Base-by-base conservation (phyloP, 2,113 vertebrate genomes). In the Benitochromis conjunctus region DNA sequence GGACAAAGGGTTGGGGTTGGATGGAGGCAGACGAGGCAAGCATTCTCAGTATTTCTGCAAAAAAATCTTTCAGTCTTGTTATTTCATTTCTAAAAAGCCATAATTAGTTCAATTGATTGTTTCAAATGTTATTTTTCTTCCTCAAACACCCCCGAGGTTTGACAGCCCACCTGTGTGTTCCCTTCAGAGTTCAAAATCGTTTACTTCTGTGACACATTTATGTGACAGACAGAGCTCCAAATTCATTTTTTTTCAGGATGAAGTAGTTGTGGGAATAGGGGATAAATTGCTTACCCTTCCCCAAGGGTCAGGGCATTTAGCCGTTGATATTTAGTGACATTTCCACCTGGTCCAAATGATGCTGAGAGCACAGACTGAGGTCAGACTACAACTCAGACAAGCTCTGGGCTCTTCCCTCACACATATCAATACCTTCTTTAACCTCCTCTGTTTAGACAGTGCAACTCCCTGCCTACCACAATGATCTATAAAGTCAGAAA, bases 301-400 rank as follows among this genome's bases (percentile, higher is more conserved):
- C 79, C 69, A 43, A 43, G 81, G 88, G 93, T 92, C 91, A 90
- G 19, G 69, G 86, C 78, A 92, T 57, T 80, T 14, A 79, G 79
- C 78, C 78, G 82, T 62, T 89, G 85, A 94, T 90, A 91, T 89
- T 88, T 79, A 81, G 82, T 85, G 88, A 88, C 90, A 92, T 94
- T 89, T 94, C 79, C 90, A 86, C 85, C 86, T 86, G 79, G 85
- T 85, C 82, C 43, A 69, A 88, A 81, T 84, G 48, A 93, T 87
- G 85, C 24, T 87, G 60, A 62, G 82, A 85, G 80, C 81, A 85
- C 29, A 76, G 80, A 86, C 89, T 89, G 54, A 51, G 66, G 48
- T 53, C 74, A 46, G 36, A 86, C 36, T 58, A 66, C 29, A 69
- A 46, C 10, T 18, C 21, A 71, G 88, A 89, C 58, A 84, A 88